phyloP scores from a whole-genome alignment of 2,797 vertebrate species.

The Gobionotothen gibberifrons region DNA sequence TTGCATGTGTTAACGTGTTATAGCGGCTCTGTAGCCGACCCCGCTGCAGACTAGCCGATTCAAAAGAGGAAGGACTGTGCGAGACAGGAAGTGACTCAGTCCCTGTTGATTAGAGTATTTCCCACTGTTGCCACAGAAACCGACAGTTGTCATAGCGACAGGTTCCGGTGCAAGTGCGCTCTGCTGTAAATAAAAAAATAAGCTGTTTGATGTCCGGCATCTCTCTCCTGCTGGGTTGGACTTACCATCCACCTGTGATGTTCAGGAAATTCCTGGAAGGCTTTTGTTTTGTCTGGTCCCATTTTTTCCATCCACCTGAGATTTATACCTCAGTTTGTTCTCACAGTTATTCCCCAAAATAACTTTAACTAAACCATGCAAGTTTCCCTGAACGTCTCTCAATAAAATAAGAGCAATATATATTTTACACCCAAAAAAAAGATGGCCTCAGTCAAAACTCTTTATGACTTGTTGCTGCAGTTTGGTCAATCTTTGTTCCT shows the following conservation, averaged over 20 bases:
- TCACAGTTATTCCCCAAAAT: neutral
- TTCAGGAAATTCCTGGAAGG: constrained; percentile 33
- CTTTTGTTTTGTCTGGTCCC: neutral
- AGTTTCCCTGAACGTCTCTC: too few relatives aligned
- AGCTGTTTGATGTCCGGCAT: neutral
- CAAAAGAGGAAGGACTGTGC: constrained; percentile 71
- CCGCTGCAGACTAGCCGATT: constrained; percentile 15
- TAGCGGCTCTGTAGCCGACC: constrained; percentile 4
- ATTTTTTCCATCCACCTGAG: neutral
- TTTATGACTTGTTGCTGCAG: too few relatives aligned
- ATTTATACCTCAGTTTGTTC: neutral
- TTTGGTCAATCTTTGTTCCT: too few relatives aligned
- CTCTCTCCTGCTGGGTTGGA: neutral
- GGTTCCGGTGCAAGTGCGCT: constrained; percentile 75
- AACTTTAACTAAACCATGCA: too few relatives aligned
- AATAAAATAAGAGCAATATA: too few relatives aligned
- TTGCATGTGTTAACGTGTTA: neutral
- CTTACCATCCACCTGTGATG: neutral
- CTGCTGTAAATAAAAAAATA: neutral
- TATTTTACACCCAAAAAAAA: too few relatives aligned
- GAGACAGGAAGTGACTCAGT: constrained; percentile 87
- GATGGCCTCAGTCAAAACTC: neutral
- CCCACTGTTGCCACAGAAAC: constrained; percentile 76
- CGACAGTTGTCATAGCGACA: constrained; percentile 76
- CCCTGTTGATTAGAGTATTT: constrained; percentile 80